Evolutionary conservation across 1,140 invertebrate genomes (phyloP).

Genomic region (Microplitis mediator): DNA sequence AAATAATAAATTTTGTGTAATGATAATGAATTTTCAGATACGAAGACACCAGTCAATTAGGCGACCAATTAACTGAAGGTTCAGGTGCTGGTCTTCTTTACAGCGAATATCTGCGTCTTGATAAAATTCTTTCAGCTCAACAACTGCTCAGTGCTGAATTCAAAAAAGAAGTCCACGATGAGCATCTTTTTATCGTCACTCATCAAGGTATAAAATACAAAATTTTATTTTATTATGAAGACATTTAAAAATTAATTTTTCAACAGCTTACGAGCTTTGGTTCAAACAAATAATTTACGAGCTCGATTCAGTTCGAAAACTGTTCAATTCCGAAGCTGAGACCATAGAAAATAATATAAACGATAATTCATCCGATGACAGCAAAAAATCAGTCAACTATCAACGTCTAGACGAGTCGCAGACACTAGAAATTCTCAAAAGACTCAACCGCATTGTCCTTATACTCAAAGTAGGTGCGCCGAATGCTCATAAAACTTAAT

Average conservation of each 20-base stretch:
- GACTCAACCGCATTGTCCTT: conserved; percentile 88
- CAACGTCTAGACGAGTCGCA: conserved; percentile 85
- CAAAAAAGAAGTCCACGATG: conserved; percentile 82
- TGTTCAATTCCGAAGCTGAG: conserved; percentile 71
- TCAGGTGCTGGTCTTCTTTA: conserved; percentile 74
- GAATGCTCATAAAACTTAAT: too few species aligned
- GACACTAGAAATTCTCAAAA: conserved; percentile 90
- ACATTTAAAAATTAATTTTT: conserved; percentile 6
- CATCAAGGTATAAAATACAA: conserved; percentile 82
- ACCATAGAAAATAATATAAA: conserved; percentile 27
- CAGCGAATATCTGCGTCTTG: conserved; percentile 86
- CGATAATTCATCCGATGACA: neutral
- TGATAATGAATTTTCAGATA: conserved; percentile 35
- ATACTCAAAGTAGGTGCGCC: conserved; percentile 85
- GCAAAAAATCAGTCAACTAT: conserved; percentile 3
- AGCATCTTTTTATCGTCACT: conserved; percentile 96
- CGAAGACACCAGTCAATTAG: conserved; percentile 57
- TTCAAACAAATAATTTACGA: conserved; percentile 99
- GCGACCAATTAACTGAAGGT: conserved; percentile 66
- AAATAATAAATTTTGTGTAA: too few species aligned
- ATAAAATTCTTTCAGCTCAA: conserved; percentile 88
- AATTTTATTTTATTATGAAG: neutral
- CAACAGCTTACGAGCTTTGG: conserved; percentile 96
- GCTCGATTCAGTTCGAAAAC: conserved; percentile 85
- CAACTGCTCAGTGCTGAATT: conserved; percentile 77